Evolutionary conservation across 2,888 invertebrate genomes (phyloP).

Genomic region (Toxonevra muliebris): DNA sequence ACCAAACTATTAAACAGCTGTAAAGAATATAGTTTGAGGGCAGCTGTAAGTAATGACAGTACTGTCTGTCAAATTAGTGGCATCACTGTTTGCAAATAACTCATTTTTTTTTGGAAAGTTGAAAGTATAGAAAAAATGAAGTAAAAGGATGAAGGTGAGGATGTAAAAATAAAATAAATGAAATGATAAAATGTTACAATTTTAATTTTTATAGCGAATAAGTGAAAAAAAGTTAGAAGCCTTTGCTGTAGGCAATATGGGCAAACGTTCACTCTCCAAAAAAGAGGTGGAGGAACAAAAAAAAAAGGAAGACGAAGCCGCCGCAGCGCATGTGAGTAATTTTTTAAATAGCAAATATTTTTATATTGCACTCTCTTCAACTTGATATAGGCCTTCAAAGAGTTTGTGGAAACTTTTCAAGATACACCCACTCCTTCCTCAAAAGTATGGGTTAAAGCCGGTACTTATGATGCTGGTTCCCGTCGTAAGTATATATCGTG

Average conservation of each 20-base stretch:
- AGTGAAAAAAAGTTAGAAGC: constrained; percentile 80
- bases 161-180: not conserved
- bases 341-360: constrained; percentile 2
- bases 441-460: constrained; percentile 98
- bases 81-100: too few species aligned
- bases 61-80: too few species aligned
- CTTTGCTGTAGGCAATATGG: constrained; percentile 80
- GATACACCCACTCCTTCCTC: constrained; percentile 81
- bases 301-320: constrained; percentile 88
- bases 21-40: too few species aligned
- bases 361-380: constrained; percentile 11
- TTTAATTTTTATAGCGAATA: constrained; percentile 65
- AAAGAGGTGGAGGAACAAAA: constrained; percentile 85
- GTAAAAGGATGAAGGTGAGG: constrained; percentile 32
- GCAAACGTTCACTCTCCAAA: constrained; percentile 77
- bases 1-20: too few species aligned
- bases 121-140: too few species aligned
- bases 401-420: constrained; percentile 97
- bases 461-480: constrained; percentile 94
- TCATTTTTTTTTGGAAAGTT: too few species aligned
- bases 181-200: constrained; percentile 1
- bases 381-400: constrained; percentile 82
- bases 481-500: constrained; percentile 72
- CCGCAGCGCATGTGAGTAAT: constrained; percentile 83
- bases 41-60: too few species aligned